Percentiles rank a stretch among this genome's conserved stretches.
Evolutionary conservation across 2,113 vertebrate genomes (phyloP).

Genomic region (Hiodon alosoides): DNA sequence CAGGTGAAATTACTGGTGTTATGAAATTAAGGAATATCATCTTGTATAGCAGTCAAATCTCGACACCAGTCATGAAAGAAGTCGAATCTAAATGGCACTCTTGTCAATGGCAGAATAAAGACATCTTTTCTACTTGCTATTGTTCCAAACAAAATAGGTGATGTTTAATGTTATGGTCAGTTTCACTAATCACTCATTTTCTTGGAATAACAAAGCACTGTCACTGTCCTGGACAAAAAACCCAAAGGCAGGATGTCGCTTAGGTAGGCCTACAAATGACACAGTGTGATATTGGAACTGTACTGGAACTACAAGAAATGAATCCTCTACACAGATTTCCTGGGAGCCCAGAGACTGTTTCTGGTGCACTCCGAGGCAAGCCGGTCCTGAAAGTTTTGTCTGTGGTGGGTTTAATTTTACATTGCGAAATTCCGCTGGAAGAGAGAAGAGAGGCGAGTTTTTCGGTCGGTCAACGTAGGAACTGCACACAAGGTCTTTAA

Average conservation of each 20-base stretch:
- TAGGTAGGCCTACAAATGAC: not conserved
- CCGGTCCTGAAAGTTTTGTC: too few relatives aligned
- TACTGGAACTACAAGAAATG: too few relatives aligned
- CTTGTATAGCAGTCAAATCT: conserved; percentile 25
- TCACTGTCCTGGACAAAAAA: not conserved
- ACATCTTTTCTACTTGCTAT: not conserved
- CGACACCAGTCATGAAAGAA: conserved; percentile 25
- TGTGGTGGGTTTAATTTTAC: too few relatives aligned
- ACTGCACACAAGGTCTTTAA: too few relatives aligned
- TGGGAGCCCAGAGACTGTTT: too few relatives aligned
- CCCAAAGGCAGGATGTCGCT: not conserved
- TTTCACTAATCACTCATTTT: not conserved
- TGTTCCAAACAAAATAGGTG: not conserved
- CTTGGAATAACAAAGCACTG: not conserved
- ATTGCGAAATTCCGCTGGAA: too few relatives aligned
- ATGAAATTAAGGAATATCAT: conserved; percentile 45
- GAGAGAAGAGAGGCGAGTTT: too few relatives aligned
- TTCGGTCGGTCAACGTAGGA: too few relatives aligned
- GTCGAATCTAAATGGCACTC: not conserved
- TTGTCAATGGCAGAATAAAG: not conserved
- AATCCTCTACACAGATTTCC: too few relatives aligned
- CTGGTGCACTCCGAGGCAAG: too few relatives aligned
- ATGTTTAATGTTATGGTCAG: not conserved
- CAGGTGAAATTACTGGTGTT: conserved; percentile 37
- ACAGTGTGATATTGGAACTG: too few relatives aligned